Evolutionary conservation across 2,888 invertebrate genomes (phyloP), one percentile per base, ranked within the genome.

Genomic region (Hirtodrosophila trivittata): DNA sequence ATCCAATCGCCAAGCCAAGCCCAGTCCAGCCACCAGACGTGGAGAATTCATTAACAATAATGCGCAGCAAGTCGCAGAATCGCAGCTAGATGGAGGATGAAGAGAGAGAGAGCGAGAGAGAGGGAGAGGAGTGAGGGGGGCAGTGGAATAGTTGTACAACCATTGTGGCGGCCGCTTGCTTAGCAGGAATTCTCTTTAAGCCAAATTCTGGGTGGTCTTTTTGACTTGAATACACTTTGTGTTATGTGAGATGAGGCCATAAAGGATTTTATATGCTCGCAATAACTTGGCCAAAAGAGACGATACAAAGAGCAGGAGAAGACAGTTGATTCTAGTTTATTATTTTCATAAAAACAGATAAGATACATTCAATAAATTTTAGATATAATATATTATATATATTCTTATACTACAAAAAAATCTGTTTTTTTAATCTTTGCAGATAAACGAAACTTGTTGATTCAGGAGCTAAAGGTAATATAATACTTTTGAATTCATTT

Each of bases 1-100:
- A 41, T 32, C 58, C 66, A 52, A 70, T 59, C 58, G 57, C 30
- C 45, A 65, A 39, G 46, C 8, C n/a, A 21, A 67, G 13, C 41
- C 18, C 21, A 30, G 7, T 14, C 42, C 54, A 54, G 26, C 28
- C 47, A 42, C 28, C 63, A 66, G 58, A 80, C 56, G 62, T 81
- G 80, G 66, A 84, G 86, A 81, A 86, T 81, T 81, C 80, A 81
- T 81, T 81, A 81, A 81, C 85, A 84, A 81, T 86, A 81, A 81
- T 65, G 77, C 70, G 62, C 70, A 64, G 54, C 38, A 39, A 74
- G 54, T 12, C 47, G 57, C 28, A 43, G 46, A 21, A 28, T 7
- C n/a, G 28, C 7, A 13, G 12, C 42, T 37, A 50, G 12, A 30
- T 21, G 37, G 41, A 32, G 32, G 39, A 32, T 46, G 57, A 39